Conservation (phyloP, 2,113 vertebrate genomes). For the Antechinus flavipes region DNA sequence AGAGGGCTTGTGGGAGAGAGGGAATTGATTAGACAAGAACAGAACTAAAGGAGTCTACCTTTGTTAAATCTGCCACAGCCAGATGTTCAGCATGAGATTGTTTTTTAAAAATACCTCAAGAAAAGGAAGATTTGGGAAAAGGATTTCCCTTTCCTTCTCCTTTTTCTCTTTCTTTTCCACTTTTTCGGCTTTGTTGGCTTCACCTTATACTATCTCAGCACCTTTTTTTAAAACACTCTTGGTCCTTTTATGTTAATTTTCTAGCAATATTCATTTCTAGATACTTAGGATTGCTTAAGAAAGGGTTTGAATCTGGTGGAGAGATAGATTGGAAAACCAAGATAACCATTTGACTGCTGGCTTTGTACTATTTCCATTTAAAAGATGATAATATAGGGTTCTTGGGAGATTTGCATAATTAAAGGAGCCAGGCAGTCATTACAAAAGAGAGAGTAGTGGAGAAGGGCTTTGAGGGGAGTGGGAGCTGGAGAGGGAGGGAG, state of each 20-base stretch:
- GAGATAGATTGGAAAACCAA: conserved; percentile 30
- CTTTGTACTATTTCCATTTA: conserved; percentile 39
- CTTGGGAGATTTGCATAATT: conserved; percentile 16
- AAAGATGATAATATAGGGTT: conserved; percentile 13
- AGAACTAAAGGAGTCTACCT: background rate
- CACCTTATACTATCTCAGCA: background rate
- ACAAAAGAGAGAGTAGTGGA: background rate
- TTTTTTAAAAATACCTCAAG: conserved; percentile 29
- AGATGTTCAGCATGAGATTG: conserved; percentile 27
- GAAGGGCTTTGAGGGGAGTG: background rate
- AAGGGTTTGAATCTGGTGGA: background rate
- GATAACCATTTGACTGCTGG: background rate
- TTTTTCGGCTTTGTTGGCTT: background rate
- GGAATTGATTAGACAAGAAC: background rate
- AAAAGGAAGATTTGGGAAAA: conserved; percentile 50
- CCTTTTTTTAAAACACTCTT: conserved; percentile 41
- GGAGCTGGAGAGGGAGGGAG: background rate
- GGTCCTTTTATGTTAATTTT: conserved; percentile 27
- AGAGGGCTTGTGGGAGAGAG: no score
- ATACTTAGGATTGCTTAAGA: rapidly evolving
- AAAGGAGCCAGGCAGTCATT: background rate
- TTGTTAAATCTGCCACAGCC: conserved; percentile 5
- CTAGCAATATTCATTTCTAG: conserved; percentile 16
- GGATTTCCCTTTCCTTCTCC: background rate
- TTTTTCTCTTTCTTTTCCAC: background rate